Percentiles rank a stretch among this genome's conserved stretches.
Conservation (phyloP, 2,888 invertebrate genomes). For the Galerucella nymphaeae region DNA sequence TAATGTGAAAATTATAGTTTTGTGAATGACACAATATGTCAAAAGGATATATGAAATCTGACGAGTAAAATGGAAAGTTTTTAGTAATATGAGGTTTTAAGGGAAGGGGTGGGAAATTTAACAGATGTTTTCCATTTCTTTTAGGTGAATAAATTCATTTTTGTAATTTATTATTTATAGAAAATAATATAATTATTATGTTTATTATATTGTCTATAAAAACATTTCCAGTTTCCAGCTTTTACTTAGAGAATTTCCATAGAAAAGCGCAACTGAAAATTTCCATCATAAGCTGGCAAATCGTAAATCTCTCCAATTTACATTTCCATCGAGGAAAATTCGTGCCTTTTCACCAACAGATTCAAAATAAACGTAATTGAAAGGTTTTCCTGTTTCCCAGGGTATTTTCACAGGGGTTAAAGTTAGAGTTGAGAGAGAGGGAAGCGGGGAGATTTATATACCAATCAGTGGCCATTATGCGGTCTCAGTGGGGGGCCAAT, state of each 20-base stretch:
- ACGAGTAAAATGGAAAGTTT: no score
- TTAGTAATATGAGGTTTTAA: no score
- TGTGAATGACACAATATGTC: no score
- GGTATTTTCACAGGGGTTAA: constrained; percentile 36
- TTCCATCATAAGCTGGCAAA: constrained; percentile 27
- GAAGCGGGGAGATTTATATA: constrained; percentile 44
- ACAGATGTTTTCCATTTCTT: no score
- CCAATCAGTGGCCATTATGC: constrained; percentile 61
- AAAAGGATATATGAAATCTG: no score
- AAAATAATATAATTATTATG: no score
- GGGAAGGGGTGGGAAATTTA: no score
- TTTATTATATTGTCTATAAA: background rate
- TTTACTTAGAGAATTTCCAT: constrained; percentile 30
- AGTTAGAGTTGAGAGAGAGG: constrained; percentile 3
- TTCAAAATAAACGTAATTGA: constrained; percentile 57
- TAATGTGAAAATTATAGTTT: no score
- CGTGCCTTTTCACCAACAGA: constrained; percentile 33
- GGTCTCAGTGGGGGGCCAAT: constrained; percentile 54
- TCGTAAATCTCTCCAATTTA: constrained; percentile 34
- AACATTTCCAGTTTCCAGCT: constrained; percentile 3
- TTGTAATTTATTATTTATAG: no score
- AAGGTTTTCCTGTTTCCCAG: constrained; percentile 51
- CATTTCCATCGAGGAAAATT: constrained; percentile 30
- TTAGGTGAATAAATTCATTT: no score
- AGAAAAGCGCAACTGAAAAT: constrained; percentile 36